phyloP scores from a whole-genome alignment of 2,113 vertebrate genomes.

The Poeciliopsis occidentalis region DNA sequence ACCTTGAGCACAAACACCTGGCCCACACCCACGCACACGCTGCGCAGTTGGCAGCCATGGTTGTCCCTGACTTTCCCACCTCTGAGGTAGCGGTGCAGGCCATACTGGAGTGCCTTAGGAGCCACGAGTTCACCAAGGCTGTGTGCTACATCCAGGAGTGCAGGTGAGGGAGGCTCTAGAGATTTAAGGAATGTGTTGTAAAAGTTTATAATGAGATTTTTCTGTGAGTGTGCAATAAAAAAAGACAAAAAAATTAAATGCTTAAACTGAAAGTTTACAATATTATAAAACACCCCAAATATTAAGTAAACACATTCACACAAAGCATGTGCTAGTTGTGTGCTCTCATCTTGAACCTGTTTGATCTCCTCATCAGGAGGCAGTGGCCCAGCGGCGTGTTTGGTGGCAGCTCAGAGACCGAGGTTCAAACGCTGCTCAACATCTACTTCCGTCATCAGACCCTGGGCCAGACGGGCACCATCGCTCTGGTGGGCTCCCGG shows the following conservation, averaged over 20 bases:
- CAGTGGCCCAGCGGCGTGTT: conserved; percentile 96
- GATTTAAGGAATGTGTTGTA: too few species aligned
- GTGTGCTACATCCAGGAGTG: conserved; percentile 93
- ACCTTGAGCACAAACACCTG: conserved; percentile 80
- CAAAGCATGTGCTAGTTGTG: not conserved
- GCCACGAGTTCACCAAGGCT: conserved; percentile 90
- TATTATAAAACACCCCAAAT: not conserved
- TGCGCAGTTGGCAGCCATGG: conserved; percentile 63
- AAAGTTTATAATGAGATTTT: too few species aligned
- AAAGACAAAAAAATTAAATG: too few species aligned
- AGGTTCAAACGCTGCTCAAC: conserved; percentile 97
- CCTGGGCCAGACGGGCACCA: conserved; percentile 95
- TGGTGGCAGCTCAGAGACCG: conserved; percentile 91
- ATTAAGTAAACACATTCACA: not conserved
- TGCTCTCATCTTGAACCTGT: not conserved
- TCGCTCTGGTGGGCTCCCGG: conserved; percentile 95
- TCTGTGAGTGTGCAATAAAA: too few species aligned
- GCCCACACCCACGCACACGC: conserved; percentile 74
- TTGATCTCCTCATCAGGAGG: conserved; percentile 78
- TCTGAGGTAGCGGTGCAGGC: conserved; percentile 95
- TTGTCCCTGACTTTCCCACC: conserved; percentile 84
- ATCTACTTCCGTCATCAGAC: conserved; percentile 98
- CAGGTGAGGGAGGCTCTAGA: conserved; percentile 80
- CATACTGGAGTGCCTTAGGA: conserved; percentile 94
- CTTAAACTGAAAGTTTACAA: not conserved